These are phyloP conservation scores for Lydus trimaculatus DNA, from an alignment of 2,888 invertebrate genomes.

Conservation along the genomic window DNA sequence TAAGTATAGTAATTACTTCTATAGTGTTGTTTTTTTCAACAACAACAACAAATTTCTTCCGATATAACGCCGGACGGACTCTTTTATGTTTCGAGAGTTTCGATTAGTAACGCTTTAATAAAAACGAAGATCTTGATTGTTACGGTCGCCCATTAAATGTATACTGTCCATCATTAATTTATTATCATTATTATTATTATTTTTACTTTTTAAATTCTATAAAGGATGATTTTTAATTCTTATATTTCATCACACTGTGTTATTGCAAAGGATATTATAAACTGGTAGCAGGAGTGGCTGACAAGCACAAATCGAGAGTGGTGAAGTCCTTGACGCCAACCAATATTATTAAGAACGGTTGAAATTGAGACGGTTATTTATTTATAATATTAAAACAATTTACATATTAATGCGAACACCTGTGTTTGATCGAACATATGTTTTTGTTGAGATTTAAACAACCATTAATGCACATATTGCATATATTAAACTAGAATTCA, in stretches of 20 bases:
- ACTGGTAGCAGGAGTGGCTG: slow-evolving; percentile 7
- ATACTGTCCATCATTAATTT: not conserved
- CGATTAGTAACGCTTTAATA: slow-evolving; percentile 1
- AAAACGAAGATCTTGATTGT: not conserved
- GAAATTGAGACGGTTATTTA: slow-evolving; percentile 19
- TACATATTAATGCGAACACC: slow-evolving; percentile 44
- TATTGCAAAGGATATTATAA: not conserved
- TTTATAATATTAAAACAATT: slow-evolving; percentile 34
- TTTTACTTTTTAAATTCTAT: not conserved
- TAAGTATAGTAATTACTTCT: not conserved
- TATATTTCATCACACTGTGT: not conserved
- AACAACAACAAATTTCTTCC: not conserved
- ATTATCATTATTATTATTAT: not conserved
- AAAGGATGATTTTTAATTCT: not conserved
- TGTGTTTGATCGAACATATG: slow-evolving; percentile 39
- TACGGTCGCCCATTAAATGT: slow-evolving; percentile 7
- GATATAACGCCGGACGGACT: not conserved
- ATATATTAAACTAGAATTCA: not conserved
- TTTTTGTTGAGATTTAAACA: slow-evolving; percentile 33
- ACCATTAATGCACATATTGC: slow-evolving; percentile 24
- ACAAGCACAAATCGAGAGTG: slow-evolving; percentile 3
- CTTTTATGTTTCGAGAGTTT: slow-evolving; percentile 3
- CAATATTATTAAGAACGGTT: not conserved
- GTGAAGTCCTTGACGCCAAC: not conserved
- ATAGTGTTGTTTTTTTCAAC: not conserved